Percentiles rank a stretch among this genome's conserved stretches.
These are phyloP conservation scores for Cecropterus lyciades DNA, from an alignment of 1,140 invertebrate species.

Conservation along the genomic window DNA sequence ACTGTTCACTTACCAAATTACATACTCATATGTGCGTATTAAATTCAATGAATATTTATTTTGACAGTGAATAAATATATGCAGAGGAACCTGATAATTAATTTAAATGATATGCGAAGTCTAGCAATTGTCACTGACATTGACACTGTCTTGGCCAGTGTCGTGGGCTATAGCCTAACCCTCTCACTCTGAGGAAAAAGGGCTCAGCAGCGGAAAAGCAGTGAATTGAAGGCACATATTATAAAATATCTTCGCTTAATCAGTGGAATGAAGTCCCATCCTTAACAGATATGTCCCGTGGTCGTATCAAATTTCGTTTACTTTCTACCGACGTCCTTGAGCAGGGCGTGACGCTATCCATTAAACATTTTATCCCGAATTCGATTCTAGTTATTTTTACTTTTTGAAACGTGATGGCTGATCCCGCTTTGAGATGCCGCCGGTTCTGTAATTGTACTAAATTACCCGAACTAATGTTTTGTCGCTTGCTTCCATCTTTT, in stretches of 20 bases:
- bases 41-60: no score
- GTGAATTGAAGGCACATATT: no score
- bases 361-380: slow-evolving; percentile 39
- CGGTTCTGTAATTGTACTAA: slow-evolving; percentile 21
- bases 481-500: background rate
- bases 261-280: background rate
- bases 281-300: slow-evolving; percentile 23
- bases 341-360: slow-evolving; percentile 33
- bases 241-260: background rate
- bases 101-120: no score
- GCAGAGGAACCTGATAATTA: no score
- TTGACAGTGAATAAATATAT: no score
- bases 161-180: no score
- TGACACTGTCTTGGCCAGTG: no score
- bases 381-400: slow-evolving; percentile 33
- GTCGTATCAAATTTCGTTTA: slow-evolving; percentile 44
- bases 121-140: no score
- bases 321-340: slow-evolving; percentile 44
- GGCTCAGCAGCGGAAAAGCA: no score
- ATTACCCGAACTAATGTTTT: slow-evolving; percentile 4
- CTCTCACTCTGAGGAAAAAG: no score
- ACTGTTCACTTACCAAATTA: no score
- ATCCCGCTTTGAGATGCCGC: slow-evolving; percentile 32
- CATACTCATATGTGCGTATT: no score
- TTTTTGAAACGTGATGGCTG: slow-evolving; percentile 23